Conservation (phyloP, 2,888 invertebrate genomes). For the Eristalinus aeneus region DNA sequence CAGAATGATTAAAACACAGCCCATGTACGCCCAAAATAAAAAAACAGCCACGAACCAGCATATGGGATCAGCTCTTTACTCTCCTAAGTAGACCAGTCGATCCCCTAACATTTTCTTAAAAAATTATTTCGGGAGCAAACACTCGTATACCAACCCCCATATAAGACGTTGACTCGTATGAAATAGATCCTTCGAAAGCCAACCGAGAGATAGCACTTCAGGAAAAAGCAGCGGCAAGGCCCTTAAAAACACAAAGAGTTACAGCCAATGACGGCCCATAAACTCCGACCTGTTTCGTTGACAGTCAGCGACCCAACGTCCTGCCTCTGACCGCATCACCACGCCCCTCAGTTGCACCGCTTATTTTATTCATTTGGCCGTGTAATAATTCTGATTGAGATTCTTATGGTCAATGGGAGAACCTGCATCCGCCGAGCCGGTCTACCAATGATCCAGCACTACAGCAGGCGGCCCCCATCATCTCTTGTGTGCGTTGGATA, state of each 20-base stretch:
- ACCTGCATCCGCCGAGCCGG: constrained; percentile 4
- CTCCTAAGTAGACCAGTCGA: too few species aligned
- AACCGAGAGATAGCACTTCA: neutral
- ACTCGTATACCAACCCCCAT: too few species aligned
- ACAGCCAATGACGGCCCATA: constrained; percentile 38
- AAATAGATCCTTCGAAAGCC: neutral
- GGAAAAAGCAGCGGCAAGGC: constrained; percentile 45
- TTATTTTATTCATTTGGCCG: constrained; percentile 36
- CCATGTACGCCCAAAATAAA: too few species aligned
- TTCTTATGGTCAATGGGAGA: constrained; percentile 35
- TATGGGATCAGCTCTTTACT: too few species aligned
- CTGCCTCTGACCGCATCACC: constrained; percentile 8
- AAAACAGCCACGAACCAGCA: too few species aligned
- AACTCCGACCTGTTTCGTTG: constrained; percentile 49
- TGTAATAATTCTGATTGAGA: constrained; percentile 62
- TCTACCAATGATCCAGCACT: constrained; percentile 32
- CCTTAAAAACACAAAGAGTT: constrained; percentile 59
- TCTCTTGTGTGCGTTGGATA: constrained; percentile 37
- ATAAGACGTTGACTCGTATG: too few species aligned
- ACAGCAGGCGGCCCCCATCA: neutral
- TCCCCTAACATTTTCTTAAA: too few species aligned
- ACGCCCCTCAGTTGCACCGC: neutral
- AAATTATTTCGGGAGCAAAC: too few species aligned
- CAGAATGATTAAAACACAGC: too few species aligned
- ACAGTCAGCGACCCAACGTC: constrained; percentile 22